Conservation (phyloP, 2,797 vertebrate species). For the Telmatherina bonti region DNA sequence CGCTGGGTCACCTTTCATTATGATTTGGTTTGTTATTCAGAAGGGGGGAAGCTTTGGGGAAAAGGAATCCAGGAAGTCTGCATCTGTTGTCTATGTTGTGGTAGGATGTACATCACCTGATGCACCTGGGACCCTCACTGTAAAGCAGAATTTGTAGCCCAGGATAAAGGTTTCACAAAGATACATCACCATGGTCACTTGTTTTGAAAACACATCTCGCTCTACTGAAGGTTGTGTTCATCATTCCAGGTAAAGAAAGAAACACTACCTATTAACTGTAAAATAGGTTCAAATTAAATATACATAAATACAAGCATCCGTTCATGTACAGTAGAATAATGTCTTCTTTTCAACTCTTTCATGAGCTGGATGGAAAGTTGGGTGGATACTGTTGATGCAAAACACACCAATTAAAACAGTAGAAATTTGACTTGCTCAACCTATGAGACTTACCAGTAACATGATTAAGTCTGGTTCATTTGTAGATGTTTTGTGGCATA, state of each 20-base stretch:
- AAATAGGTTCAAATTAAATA: not conserved
- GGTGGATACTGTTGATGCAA: not conserved
- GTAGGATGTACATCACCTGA: conserved; percentile 42
- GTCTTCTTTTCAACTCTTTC: not conserved
- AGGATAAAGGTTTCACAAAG: not conserved
- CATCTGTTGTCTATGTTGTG: conserved; percentile 34
- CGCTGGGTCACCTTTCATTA: conserved; percentile 57
- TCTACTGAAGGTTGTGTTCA: not conserved
- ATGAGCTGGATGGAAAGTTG: not conserved
- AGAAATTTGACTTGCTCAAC: not conserved
- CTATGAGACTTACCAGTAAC: not conserved
- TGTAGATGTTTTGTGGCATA: not conserved
- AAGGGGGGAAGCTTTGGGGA: conserved; percentile 8
- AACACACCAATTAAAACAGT: not conserved
- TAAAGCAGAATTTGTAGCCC: conserved; percentile 7
- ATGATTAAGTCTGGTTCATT: not conserved
- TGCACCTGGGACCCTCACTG: conserved; percentile 19
- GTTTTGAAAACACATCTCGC: not conserved
- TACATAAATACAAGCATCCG: not conserved
- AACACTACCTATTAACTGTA: not conserved
- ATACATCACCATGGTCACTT: not conserved
- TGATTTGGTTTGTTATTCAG: conserved; percentile 39
- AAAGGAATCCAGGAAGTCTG: conserved; percentile 48
- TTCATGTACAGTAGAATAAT: not conserved
- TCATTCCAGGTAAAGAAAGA: not conserved